phyloP scores from a whole-genome alignment of 2,797 vertebrate species.

The Hirundo rustica region DNA sequence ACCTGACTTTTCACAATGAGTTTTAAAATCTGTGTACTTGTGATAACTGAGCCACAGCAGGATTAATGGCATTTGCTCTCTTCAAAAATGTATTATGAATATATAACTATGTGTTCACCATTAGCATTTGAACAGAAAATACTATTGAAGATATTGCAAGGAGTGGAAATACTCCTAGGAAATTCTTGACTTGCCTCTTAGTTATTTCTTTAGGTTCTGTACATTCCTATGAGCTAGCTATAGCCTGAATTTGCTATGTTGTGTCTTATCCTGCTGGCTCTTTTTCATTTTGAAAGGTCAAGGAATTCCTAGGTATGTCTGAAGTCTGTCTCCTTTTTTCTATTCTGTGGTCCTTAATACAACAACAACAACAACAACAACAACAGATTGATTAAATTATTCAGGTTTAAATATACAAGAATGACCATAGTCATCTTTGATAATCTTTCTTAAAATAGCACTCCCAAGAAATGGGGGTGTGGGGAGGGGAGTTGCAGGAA shows the following conservation, averaged over 20 bases:
- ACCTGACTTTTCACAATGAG: background rate
- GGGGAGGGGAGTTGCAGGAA: rapidly evolving
- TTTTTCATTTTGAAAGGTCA: background rate
- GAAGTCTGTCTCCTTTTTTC: background rate
- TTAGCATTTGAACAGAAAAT: background rate
- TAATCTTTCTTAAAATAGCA: background rate
- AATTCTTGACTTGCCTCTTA: background rate
- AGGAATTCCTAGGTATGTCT: background rate
- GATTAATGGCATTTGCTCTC: background rate
- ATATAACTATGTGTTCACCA: background rate
- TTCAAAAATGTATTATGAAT: background rate
- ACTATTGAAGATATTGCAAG: background rate
- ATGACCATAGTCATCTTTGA: background rate
- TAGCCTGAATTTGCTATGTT: background rate
- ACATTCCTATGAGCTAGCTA: background rate
- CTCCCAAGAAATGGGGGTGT: rapidly evolving
- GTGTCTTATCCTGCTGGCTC: background rate
- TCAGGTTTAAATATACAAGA: background rate
- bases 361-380: too few species aligned
- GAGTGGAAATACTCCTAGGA: background rate
- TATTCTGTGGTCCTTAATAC: background rate
- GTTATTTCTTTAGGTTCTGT: background rate
- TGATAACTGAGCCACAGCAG: background rate
- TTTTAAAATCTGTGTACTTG: background rate
- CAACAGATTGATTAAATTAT: background rate